These are phyloP conservation scores for Parthenolecanium corni DNA, from an alignment of 2,888 invertebrate genomes.

Conservation along the genomic window DNA sequence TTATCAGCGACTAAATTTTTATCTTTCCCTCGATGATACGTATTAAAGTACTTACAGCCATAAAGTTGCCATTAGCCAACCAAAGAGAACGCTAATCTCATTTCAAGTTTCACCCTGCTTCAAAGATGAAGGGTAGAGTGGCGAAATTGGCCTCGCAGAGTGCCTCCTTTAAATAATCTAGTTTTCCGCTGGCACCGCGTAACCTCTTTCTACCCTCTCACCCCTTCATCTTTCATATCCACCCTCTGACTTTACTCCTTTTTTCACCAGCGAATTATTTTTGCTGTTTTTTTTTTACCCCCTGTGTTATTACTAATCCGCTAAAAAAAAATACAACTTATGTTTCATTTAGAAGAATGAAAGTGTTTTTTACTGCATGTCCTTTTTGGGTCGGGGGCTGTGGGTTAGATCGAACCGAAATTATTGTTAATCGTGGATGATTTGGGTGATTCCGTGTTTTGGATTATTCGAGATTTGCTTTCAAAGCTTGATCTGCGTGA, in stretches of 20 bases:
- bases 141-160: conserved; percentile 15
- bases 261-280: no score
- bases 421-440: no score
- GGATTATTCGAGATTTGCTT: no score
- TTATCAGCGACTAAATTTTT: conserved; percentile 17
- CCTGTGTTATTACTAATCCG: no score
- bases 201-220: background rate
- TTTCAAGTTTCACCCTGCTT: background rate
- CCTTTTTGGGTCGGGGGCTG: no score
- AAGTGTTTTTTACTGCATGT: no score
- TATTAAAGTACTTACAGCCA: conserved; percentile 27
- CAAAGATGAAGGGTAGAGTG: background rate
- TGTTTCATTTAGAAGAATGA: no score
- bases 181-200: conserved; percentile 14
- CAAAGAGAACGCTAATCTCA: conserved; percentile 26
- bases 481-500: no score
- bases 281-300: no score
- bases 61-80: conserved; percentile 27
- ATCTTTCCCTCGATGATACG: conserved; percentile 27
- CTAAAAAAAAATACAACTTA: no score
- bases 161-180: conserved; percentile 25
- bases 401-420: no score
- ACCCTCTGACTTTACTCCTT: background rate
- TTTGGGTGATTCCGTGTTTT: no score
- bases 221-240: background rate